A percentile compares a stretch with the other conserved stretches of the same genome.
phyloP scores from a whole-genome alignment of 2,888 invertebrate genomes.

The Morpho achilles region DNA sequence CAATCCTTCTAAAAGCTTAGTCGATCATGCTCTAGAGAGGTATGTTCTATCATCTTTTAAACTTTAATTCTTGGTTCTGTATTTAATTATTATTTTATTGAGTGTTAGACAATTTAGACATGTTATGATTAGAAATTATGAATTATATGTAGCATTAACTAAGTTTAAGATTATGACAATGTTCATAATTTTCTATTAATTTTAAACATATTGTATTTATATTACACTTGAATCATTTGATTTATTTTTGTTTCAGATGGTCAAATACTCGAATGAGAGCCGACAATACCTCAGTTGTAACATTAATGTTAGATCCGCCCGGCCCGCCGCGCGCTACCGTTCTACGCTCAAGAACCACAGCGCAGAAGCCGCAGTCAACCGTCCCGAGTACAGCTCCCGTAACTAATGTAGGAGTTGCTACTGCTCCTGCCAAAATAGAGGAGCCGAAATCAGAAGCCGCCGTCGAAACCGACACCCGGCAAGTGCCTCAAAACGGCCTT shows the following conservation, averaged over 20 bases:
- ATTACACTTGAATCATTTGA: neutral
- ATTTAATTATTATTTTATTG: too few species aligned
- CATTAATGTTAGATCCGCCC: constrained; percentile 93
- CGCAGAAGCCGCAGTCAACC: constrained; percentile 35
- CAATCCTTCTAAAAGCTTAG: constrained; percentile 95
- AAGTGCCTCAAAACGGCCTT: constrained; percentile 63
- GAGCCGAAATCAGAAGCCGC: constrained; percentile 22
- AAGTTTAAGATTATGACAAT: too few species aligned
- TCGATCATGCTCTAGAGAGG: constrained; percentile 86
- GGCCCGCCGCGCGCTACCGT: constrained; percentile 87
- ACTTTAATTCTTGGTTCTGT: neutral
- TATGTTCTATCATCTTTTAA: constrained; percentile 27
- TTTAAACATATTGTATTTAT: too few species aligned
- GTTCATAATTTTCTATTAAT: too few species aligned
- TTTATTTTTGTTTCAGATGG: constrained; percentile 80
- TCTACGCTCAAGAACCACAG: constrained; percentile 57
- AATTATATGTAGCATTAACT: too few species aligned
- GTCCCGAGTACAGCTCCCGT: constrained; percentile 28
- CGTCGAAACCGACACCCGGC: constrained; percentile 29
- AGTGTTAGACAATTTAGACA: too few species aligned
- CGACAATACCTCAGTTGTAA: constrained; percentile 96
- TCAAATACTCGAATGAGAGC: constrained; percentile 91
- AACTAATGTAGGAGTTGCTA: constrained; percentile 29
- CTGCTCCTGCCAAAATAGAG: constrained; percentile 28
- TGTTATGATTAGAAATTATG: too few species aligned